phyloP scores from a whole-genome alignment of 2,113 vertebrate species.

The Stegastes partitus region DNA sequence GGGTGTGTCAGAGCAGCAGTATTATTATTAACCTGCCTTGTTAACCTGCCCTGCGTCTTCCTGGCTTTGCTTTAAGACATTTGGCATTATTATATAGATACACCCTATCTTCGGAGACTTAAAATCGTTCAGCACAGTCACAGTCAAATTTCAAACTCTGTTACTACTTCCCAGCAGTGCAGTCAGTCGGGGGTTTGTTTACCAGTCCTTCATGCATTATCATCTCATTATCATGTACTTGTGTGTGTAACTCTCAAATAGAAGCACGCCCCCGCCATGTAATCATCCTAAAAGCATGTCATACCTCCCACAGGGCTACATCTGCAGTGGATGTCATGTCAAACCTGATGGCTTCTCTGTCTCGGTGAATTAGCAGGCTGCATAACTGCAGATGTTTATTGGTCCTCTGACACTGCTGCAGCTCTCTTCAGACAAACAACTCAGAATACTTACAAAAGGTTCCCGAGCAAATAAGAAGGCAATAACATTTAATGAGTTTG shows the following conservation, averaged over 20 bases:
- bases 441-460: neutral
- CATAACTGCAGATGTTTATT: conserved; percentile 39
- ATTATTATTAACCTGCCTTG: neutral
- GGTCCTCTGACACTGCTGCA: conserved; percentile 20
- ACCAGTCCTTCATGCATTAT: conserved; percentile 29
- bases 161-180: neutral
- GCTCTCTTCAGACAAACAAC: conserved; percentile 20
- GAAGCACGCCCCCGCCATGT: neutral
- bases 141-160: conserved; percentile 7
- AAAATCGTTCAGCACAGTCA: neutral
- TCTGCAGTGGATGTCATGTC: neutral
- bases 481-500: conserved; percentile 42
- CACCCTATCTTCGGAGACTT: neutral
- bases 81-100: conserved; percentile 1
- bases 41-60: neutral
- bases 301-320: neutral
- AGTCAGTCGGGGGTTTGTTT: conserved; percentile 14
- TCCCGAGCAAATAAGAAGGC: conserved; percentile 26
- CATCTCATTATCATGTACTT: neutral
- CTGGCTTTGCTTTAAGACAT: conserved; percentile 17
- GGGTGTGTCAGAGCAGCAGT: conserved; percentile 21
- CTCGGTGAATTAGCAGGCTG: conserved; percentile 29
- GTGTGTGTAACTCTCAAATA: neutral
- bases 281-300: conserved; percentile 21
- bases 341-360: conserved; percentile 5